Base-by-base conservation (phyloP, 1,140 invertebrate species). In the roundworm (Caenorhabditis elegans) region DNA sequence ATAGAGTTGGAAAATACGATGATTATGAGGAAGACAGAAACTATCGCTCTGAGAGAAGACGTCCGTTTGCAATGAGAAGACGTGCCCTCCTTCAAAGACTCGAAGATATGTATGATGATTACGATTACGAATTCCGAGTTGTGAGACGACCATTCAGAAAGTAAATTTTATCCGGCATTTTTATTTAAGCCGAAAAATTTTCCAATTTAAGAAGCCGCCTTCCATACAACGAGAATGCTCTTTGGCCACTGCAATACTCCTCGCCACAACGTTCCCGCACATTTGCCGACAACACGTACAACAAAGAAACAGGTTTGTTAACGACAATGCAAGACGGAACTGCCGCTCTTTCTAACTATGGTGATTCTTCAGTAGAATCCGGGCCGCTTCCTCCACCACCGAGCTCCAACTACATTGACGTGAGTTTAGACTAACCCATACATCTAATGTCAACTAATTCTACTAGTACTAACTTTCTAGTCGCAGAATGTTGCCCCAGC, bases 291-390 rank as follows among this genome's bases (percentile, higher is more conserved):
- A 70, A 70, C 60, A 70, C 60, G 1, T 70, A 70, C 60, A 24
- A 70, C 2, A 26, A 39, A 5, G 28, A 70, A 3, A 8, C 60
- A 70, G 60, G 60, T 70, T 39, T 70, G 60, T 70, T 70, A 70
- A 43, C 34, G n/a, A 70, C 60, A 70, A 70, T 70, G 60, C 31
- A 70, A 70, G 60, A 70, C 34, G 60, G 60, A 70, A 70, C 60
- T 43, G 60, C 34, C n/a, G 60, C 60, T 70, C 34, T 39, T 70
- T 39, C 60, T 70, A 70, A 70, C 60, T 70, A 70, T 70, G 60
- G 60, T 70, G 60, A 70, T 39, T 70, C 60, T 70, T 70, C 60
- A 70, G 60, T 39, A 70, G 60, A 70, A 70, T 22, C 60, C 60
- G 60, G 60, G 22, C 60, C 60, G 22, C 60, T 70, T 39, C 60